These are phyloP conservation scores for Popillia japonica DNA, from an alignment of 1,140 invertebrate genomes.

Conservation along the genomic window DNA sequence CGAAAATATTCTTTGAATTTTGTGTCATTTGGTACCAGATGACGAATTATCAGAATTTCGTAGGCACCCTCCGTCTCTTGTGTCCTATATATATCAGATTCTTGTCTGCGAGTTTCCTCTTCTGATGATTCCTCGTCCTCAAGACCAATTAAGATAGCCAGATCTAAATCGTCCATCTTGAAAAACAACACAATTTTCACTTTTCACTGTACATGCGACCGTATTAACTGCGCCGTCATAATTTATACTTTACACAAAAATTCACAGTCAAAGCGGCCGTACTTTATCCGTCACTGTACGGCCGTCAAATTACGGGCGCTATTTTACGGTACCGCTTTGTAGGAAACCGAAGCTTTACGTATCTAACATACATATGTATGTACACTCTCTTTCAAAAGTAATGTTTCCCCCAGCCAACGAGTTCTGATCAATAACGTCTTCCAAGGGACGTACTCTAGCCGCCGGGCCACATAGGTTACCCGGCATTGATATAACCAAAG, in stretches of 20 bases:
- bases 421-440: too few species aligned
- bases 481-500: too few species aligned
- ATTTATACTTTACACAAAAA: background rate
- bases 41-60: constrained; percentile 24
- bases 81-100: constrained; percentile 31
- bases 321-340: background rate
- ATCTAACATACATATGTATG: too few species aligned
- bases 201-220: background rate
- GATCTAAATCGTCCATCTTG: constrained; percentile 21
- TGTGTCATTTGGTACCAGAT: constrained; percentile 26
- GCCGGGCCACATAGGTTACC: too few species aligned
- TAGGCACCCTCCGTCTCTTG: constrained; percentile 6
- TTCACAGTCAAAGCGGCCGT: background rate
- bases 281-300: background rate
- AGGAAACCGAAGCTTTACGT: background rate
- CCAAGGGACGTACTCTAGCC: too few species aligned
- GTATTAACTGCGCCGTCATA: background rate
- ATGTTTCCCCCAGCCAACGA: too few species aligned
- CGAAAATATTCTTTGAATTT: constrained; percentile 39
- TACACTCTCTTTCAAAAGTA: too few species aligned
- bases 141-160: constrained; percentile 4
- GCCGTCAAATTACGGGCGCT: background rate
- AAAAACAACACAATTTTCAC: constrained; percentile 20
- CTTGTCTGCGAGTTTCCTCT: background rate
- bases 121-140: constrained; percentile 31